A percentile compares a stretch with the other conserved stretches of the same genome.
Evolutionary conservation across 2,888 invertebrate species (phyloP).

Genomic region (Tenthredo distinguenda): DNA sequence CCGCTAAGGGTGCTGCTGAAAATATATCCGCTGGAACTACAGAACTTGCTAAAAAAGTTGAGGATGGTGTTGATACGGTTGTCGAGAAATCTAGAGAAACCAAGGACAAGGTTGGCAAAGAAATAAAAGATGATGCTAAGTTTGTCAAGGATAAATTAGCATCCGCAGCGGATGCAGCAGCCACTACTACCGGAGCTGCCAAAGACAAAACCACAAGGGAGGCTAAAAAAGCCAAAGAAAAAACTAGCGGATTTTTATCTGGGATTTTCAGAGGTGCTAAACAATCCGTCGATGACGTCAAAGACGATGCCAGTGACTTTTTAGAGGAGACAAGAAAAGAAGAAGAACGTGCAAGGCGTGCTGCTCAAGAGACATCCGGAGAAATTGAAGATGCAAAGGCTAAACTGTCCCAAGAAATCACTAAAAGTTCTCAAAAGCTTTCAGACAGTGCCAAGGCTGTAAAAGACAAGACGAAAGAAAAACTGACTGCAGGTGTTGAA

Average conservation of each 20-base stretch:
- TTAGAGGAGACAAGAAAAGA: conserved; percentile 55
- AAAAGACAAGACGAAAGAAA: conserved; percentile 59
- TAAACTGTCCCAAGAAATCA: conserved; percentile 55
- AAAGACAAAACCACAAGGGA: conserved; percentile 53
- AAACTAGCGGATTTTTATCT: conserved; percentile 35
- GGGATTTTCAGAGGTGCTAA: conserved; percentile 37
- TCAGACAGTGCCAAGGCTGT: conserved; percentile 67
- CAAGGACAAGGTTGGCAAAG: conserved; percentile 57
- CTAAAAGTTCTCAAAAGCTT: conserved; percentile 63
- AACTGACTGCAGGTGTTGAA: conserved; percentile 46
- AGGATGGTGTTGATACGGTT: conserved; percentile 66
- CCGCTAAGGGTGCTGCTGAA: conserved; percentile 53
- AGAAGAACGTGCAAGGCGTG: conserved; percentile 53
- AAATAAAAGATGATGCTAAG: conserved; percentile 59
- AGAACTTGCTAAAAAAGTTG: conserved; percentile 48
- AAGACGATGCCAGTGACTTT: conserved; percentile 24
- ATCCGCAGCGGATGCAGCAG: conserved; percentile 42
- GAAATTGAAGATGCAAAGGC: conserved; percentile 68
- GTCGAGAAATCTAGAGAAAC: conserved; percentile 52
- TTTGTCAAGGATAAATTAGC: conserved; percentile 53
- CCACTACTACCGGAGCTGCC: conserved; percentile 56
- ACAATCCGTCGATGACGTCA: conserved; percentile 43
- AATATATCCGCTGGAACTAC: conserved; percentile 41
- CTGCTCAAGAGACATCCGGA: conserved; percentile 53
- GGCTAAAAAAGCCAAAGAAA: conserved; percentile 56